Evolutionary conservation across 2,888 invertebrate genomes (phyloP).

Genomic region (Ormyrus rosae): DNA sequence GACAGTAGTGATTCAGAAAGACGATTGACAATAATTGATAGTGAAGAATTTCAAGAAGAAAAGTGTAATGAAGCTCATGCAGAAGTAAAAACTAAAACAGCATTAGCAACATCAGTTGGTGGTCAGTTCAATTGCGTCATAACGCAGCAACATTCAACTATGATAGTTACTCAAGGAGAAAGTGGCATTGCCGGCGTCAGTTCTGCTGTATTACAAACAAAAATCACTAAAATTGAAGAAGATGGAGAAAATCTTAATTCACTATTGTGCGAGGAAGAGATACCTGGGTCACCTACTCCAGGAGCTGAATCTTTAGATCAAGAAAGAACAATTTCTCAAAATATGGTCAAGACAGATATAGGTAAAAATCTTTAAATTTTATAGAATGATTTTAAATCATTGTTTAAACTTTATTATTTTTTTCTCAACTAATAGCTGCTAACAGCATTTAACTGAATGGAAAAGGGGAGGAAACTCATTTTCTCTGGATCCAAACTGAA

Average conservation of each 20-base stretch:
- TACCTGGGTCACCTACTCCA: slow-evolving; percentile 92
- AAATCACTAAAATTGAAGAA: slow-evolving; percentile 71
- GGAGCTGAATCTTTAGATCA: slow-evolving; percentile 74
- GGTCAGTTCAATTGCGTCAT: slow-evolving; percentile 24
- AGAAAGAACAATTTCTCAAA: slow-evolving; percentile 57
- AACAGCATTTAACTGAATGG: too few relatives aligned
- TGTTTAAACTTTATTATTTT: too few relatives aligned
- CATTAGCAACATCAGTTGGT: background rate
- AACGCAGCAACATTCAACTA: slow-evolving; percentile 3
- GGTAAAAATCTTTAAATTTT: slow-evolving; percentile 24
- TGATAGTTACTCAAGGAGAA: background rate
- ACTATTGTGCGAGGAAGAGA: slow-evolving; percentile 91
- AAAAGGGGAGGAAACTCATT: too few relatives aligned
- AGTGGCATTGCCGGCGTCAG: slow-evolving; percentile 8
- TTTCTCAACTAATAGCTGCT: too few relatives aligned
- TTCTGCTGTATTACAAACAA: slow-evolving; percentile 18
- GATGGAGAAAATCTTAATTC: slow-evolving; percentile 84
- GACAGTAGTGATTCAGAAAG: slow-evolving; percentile 83
- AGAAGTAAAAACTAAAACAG: slow-evolving; percentile 31
- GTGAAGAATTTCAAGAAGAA: slow-evolving; percentile 60
- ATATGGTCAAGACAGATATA: slow-evolving; percentile 45
- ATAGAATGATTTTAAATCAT: too few relatives aligned
- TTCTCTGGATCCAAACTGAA: too few relatives aligned
- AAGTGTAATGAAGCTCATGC: slow-evolving; percentile 51
- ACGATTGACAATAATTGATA: slow-evolving; percentile 79